Conservation (phyloP, 1,140 invertebrate species). For the Monochamus saltuarius region DNA sequence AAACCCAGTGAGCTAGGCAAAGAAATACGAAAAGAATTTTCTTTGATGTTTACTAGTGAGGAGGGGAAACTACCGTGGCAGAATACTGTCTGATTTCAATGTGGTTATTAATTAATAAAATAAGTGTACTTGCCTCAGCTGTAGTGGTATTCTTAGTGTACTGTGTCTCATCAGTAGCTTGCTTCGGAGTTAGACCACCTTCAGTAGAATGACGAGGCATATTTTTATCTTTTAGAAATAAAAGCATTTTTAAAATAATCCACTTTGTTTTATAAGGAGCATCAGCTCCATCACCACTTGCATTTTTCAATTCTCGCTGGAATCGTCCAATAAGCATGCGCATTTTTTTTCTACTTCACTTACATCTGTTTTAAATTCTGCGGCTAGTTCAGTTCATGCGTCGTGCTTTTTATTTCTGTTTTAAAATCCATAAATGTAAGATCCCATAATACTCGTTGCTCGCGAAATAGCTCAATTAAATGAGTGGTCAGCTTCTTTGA, state of each 20-base stretch:
- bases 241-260: conserved; percentile 15
- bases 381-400: too few species aligned
- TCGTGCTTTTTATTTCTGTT: too few species aligned
- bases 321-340: too few species aligned
- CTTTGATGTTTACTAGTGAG: conserved; percentile 19
- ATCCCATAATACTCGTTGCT: too few species aligned
- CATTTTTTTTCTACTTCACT: too few species aligned
- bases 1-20: conserved; percentile 18
- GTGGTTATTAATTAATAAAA: conserved; percentile 7
- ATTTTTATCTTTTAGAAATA: conserved; percentile 15
- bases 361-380: too few species aligned
- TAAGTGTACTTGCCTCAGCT: conserved; percentile 10
- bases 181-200: too few species aligned
- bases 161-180: too few species aligned
- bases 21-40: conserved; percentile 17
- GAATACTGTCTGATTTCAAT: conserved; percentile 18
- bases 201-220: background rate
- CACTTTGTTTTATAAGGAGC: conserved; percentile 12
- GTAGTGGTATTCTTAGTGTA: background rate
- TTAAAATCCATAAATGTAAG: too few species aligned
- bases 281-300: background rate
- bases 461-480: too few species aligned
- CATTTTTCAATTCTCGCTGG: too few species aligned
- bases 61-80: conserved; percentile 17
- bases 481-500: too few species aligned